Conservation (phyloP, 2,113 vertebrate species). For the Porphyrio hochstetteri region DNA sequence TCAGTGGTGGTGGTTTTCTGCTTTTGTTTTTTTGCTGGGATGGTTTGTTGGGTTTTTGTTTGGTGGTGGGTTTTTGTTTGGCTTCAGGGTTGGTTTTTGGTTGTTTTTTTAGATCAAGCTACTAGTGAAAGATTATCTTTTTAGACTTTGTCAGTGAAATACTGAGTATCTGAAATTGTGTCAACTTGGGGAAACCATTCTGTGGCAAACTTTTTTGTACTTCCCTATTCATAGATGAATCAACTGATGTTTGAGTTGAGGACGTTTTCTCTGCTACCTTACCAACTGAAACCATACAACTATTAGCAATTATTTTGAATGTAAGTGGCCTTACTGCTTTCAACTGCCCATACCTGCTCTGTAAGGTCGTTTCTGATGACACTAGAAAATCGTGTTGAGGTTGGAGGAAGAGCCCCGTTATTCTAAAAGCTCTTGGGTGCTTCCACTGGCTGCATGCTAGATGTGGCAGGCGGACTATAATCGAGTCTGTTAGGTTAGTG, state of each 20-base stretch:
- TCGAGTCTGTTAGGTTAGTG: too few relatives aligned
- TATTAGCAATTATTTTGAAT: background rate
- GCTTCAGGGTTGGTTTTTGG: too few relatives aligned
- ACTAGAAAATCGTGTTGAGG: accelerated
- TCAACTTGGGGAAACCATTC: background rate
- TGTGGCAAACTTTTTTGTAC: background rate
- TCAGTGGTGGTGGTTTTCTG: background rate
- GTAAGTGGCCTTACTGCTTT: background rate
- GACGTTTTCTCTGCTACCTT: background rate
- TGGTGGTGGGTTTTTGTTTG: too few relatives aligned
- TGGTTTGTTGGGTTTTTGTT: background rate
- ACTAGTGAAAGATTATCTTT: background rate
- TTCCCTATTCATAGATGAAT: background rate
- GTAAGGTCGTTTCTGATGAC: background rate
- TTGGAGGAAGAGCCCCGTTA: background rate
- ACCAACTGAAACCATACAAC: background rate
- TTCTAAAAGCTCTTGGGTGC: background rate
- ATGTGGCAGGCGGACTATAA: background rate
- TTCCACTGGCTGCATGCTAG: accelerated
- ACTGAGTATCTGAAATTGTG: background rate
- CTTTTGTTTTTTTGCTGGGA: background rate
- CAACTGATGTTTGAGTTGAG: background rate
- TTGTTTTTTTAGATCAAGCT: background rate
- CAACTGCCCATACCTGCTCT: background rate
- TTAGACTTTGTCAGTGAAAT: background rate